Conservation (phyloP, 2,797 vertebrate species). For the Valencia hispanica region DNA sequence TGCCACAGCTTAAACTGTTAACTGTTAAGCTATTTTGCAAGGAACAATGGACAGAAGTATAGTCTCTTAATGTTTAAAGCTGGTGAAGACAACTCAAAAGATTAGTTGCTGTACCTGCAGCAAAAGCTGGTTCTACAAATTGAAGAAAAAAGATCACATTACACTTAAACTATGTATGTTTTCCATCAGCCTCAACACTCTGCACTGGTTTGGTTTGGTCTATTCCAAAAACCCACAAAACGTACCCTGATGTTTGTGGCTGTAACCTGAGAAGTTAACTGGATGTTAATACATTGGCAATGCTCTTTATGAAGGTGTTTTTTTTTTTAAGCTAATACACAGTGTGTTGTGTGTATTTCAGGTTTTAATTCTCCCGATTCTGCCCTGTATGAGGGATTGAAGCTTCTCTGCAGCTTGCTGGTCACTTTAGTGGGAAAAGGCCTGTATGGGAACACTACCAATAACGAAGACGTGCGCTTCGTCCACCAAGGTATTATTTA, state of each 20-base stretch:
- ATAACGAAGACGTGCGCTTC: conserved; percentile 74
- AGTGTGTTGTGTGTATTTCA: conserved; percentile 49
- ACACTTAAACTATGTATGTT: neutral
- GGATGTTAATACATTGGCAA: neutral
- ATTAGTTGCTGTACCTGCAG: neutral
- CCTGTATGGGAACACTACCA: conserved; percentile 71
- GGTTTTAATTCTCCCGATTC: conserved; percentile 85
- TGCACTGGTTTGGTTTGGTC: neutral
- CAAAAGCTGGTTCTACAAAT: neutral
- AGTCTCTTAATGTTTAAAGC: neutral
- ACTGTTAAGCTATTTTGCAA: neutral
- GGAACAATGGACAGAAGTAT: neutral
- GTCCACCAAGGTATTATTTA: conserved; percentile 81
- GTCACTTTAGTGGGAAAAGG: conserved; percentile 85
- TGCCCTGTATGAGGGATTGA: conserved; percentile 85
- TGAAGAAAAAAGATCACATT: neutral
- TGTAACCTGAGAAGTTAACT: neutral
- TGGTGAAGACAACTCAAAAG: neutral
- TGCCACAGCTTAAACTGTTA: neutral
- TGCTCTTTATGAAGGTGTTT: neutral
- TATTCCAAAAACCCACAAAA: neutral
- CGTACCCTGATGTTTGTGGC: neutral
- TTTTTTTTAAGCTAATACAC: neutral
- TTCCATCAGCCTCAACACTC: neutral
- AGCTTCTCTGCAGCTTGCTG: conserved; percentile 88